Evolutionary conservation across 2,113 vertebrate genomes (phyloP), one percentile per base, ranked within the genome.

Genomic region (Carassius carassius): DNA sequence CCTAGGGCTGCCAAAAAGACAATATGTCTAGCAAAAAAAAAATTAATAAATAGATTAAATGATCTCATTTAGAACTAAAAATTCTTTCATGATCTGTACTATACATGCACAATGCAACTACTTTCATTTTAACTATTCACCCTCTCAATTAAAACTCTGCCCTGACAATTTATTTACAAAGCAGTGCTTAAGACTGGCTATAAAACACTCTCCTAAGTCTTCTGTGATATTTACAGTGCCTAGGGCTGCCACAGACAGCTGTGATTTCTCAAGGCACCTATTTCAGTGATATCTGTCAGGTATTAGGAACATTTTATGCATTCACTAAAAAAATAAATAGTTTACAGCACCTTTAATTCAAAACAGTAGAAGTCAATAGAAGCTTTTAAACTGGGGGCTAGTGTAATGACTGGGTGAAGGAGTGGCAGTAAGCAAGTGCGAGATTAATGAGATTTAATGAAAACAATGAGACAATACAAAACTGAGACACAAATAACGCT

Each of bases 151-250:
- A 54, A 54, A 54, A 54, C 16, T 54, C 5, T 54, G 17, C 51
- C 51, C 51, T 19, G 5, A 54, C 5, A 54, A 54, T 54, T 19
- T 54, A 54, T 54, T 17, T 17, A 54, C 16, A 54, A 72, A n/a
- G 37, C 35, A 41, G 69, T 5, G 10, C 41, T 72, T 70, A 17
- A 41, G 35, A 70, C 19, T 37, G 67, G 32, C 17, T 70, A 70
- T n/a, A n/a, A 41, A 1, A 63, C 23, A 23, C 23, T 63, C 12
- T 13, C n/a, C 62, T 13, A 63, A 70, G 17, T 41, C 67, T 70
- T 72, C 21, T 72, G 69, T 72, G 19, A 32, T 41, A 19, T 72
- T 72, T 72, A 72, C 69, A 72, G 69, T n/a, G 69, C 69, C 69
- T 72, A 41, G 69, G 35, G 69, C 69, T 72, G 35, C 69, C 35